A percentile compares a stretch with the other conserved stretches of the same genome.
Conservation (phyloP, 2,797 vertebrate genomes). For the Amazonetta brasiliensis region DNA sequence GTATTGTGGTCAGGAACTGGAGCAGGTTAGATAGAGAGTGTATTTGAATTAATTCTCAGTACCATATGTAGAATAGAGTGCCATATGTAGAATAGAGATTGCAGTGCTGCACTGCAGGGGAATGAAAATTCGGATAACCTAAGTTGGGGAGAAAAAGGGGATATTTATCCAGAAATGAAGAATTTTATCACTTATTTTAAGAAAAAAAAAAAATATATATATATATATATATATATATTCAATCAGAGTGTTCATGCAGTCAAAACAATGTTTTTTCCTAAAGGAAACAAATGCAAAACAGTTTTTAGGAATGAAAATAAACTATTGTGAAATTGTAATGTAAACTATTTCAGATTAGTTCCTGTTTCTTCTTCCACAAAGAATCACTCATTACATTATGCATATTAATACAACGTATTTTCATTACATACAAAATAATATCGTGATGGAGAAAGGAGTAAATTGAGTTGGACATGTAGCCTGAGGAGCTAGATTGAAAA, state of each 20-base stretch:
- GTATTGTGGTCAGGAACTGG: neutral
- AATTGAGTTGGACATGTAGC: neutral
- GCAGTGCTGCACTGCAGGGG: neutral
- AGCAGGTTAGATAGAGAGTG: neutral
- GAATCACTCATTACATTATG: neutral
- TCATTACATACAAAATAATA: neutral
- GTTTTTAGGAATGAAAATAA: slow-evolving; percentile 7
- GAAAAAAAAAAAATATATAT: neutral
- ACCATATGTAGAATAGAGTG: neutral
- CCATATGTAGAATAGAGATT: neutral
- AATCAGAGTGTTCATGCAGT: neutral
- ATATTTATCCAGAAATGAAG: neutral
- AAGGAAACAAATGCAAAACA: slow-evolving; percentile 20
- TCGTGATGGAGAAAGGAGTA: neutral
- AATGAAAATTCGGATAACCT: neutral
- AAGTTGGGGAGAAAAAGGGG: neutral
- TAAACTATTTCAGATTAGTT: neutral
- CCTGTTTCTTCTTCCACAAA: neutral
- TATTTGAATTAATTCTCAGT: neutral
- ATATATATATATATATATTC: too few relatives aligned
- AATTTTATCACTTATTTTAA: neutral
- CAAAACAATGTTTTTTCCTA: slow-evolving; percentile 23
- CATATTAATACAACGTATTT: neutral
- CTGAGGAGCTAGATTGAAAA: neutral
- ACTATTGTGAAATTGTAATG: neutral